A percentile compares a stretch with the other conserved stretches of the same genome.
phyloP scores from a whole-genome alignment of 1,140 invertebrate species.

The Diorhabda elongata region DNA sequence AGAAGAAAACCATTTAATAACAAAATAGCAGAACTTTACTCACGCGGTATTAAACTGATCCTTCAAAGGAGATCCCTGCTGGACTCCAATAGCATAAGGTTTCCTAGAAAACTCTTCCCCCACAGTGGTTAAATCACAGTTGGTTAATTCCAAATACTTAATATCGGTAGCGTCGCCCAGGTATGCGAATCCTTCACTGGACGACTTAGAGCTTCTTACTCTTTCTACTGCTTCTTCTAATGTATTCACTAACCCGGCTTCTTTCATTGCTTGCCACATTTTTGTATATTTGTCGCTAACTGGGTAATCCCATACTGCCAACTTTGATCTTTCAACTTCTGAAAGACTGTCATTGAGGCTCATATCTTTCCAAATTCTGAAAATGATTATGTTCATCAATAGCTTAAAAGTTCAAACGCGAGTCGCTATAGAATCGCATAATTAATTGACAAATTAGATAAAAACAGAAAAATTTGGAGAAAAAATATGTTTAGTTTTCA shows the following conservation, averaged over 20 bases:
- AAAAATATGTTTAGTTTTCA: no score
- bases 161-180: slow-evolving; percentile 93
- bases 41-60: slow-evolving; percentile 89
- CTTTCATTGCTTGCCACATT: slow-evolving; percentile 96
- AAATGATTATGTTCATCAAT: slow-evolving; percentile 19
- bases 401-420: no score
- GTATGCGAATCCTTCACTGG: slow-evolving; percentile 84
- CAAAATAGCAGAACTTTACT: slow-evolving; percentile 42
- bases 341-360: slow-evolving; percentile 88
- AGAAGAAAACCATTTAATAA: no score
- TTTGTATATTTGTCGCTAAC: slow-evolving; percentile 98
- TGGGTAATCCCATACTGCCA: slow-evolving; percentile 98
- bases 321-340: slow-evolving; percentile 82
- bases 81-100: slow-evolving; percentile 93
- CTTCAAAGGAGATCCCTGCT: slow-evolving; percentile 89
- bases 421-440: no score
- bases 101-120: slow-evolving; percentile 96
- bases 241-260: slow-evolving; percentile 72
- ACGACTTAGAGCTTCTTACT: slow-evolving; percentile 68
- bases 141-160: slow-evolving; percentile 77
- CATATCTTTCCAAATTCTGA: slow-evolving; percentile 96
- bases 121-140: slow-evolving; percentile 85
- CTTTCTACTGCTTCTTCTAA: slow-evolving; percentile 74
- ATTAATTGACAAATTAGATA: no score
- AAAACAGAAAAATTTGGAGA: no score